These are phyloP conservation scores for Epizoanthus rinbou DNA, from an alignment of 92 coral and sea anemone genomes.

Conservation along the genomic window DNA sequence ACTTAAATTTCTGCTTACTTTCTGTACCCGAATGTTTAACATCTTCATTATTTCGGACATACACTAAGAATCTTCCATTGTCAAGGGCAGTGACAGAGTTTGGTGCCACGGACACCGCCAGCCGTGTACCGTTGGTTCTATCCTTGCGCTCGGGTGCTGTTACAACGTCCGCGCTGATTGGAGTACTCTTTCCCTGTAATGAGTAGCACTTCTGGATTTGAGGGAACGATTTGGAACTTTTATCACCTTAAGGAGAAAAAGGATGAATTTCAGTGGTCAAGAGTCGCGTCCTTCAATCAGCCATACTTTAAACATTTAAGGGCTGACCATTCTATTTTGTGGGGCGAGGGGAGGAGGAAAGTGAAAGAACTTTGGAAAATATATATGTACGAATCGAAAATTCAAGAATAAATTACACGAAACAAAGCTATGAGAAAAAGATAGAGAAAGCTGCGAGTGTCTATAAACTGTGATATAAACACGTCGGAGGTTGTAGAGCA, in stretches of 20 bases:
- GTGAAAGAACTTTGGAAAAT: too few relatives aligned
- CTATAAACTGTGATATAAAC: too few relatives aligned
- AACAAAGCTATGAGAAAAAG: too few relatives aligned
- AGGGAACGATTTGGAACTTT: conserved; percentile 47
- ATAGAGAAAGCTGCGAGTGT: too few relatives aligned
- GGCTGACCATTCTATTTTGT: too few relatives aligned
- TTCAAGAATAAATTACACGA: too few relatives aligned
- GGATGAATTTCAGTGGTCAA: too few relatives aligned
- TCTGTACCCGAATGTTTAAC: conserved; percentile 1
- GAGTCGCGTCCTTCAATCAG: too few relatives aligned
- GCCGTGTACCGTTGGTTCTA: background rate
- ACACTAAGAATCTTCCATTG: conserved; percentile 10
- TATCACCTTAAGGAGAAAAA: conserved; percentile 4
- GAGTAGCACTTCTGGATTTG: conserved; percentile 76
- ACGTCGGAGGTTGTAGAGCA: too few relatives aligned
- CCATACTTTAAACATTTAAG: too few relatives aligned
- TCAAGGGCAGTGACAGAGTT: background rate
- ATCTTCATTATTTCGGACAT: background rate
- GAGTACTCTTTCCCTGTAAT: background rate
- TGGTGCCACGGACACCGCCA: background rate
- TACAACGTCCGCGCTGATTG: background rate
- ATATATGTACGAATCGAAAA: too few relatives aligned
- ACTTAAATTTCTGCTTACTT: background rate
- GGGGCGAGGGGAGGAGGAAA: too few relatives aligned
- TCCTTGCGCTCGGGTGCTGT: conserved; percentile 9